Base-by-base conservation (phyloP, 2,113 vertebrate genomes). In the Riparia riparia region DNA sequence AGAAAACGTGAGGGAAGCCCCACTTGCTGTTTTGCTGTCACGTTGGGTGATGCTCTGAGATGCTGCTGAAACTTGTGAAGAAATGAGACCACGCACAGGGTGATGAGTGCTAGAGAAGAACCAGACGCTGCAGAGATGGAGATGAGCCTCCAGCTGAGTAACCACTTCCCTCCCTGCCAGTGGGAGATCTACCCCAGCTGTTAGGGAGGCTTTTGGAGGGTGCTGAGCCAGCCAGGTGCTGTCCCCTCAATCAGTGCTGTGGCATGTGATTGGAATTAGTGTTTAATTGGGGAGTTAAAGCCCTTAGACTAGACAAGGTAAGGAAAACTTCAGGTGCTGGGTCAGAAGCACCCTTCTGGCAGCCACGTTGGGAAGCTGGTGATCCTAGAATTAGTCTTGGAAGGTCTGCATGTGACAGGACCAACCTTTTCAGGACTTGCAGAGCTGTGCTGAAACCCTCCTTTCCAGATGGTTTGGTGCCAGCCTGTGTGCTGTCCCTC, bases 351-450 rank as follows among this genome's bases (percentile, higher is more conserved):
- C 1, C 6, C 21, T 82, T 4, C 21, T 72, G 22, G 28, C 7
- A 65, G 47, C 34, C 9, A 5, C 0, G 0, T 3, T 65, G 54
- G 24, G 31, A n/a, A 81, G 47, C 0, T 81, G 50, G 39, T 70
- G 71, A 34, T 57, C 18, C 19, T 29, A 6, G 26, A 57, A 17
- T 53, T 14, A 68, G 34, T 15, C 4, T 64, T 39, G 60, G 17
- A 41, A 44, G 4, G 32, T 54, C 47, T 82, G 10, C 7, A 4
- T 1, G 2, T 21, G 26, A 7, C 8, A 49, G 39, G 8, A 12
- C 20, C 15, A 66, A 3, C n/a, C 17, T 65, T 26, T n/a, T 15
- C 15, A 42, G 60, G 54, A 14, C 71, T 64, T 74, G 39, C 71
- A 45, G 54, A 51, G 57, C 2, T 1, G 4, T 68, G 32, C 49